Evolutionary conservation across 2,888 invertebrate genomes (phyloP), one percentile per base, ranked within the genome.

Genomic region (Scaptomyza polygonia): DNA sequence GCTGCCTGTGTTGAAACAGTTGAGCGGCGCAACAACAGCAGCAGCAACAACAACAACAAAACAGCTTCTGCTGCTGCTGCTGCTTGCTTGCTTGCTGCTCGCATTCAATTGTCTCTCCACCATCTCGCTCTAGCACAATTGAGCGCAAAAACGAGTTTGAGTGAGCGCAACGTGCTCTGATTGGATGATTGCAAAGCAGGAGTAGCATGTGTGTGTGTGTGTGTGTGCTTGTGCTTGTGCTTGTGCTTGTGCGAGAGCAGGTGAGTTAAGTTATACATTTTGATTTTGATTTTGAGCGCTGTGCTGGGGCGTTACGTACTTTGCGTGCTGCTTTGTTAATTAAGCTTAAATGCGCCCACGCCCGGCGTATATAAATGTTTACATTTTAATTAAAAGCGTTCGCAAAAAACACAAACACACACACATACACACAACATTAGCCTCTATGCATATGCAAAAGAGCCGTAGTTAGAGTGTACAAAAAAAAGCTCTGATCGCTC

Each of bases 1-100:
- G 90, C 90, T 90, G 90, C 90, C 90, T 89, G 90, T 90, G 89
- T 90, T 90, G 81, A 88, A 85, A 83, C 77, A 43, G 72, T 58
- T 16, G 39, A 39, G 39, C 39, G 36, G 36, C 36, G 36, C 36
- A 36, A 14, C 36, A 36, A 61, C 58, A 74, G 54, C 68, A 55
- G 54, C 61, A 61, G 49, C 59, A 77, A 72, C 64, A 57, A 42
- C 67, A 61, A 44, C 55, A 63, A 47, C 55, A 76, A 77, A 84
- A 84, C 86, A 74, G 88, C 88, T 88, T 88, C 88, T 88, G 88
- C 88, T 85, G 81, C 79, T 73, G 69, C 59, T 73, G 79, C n/a
- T n/a, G n/a, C n/a, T n/a, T n/a, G n/a, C 75, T 78, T 45, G 32
- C 2, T 64, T 62, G 49, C 64, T 67, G 82, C 61, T 45, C 73